These are phyloP conservation scores for Microtus ochrogaster DNA, from an alignment of 2,113 vertebrate genomes.

Conservation along the genomic window DNA sequence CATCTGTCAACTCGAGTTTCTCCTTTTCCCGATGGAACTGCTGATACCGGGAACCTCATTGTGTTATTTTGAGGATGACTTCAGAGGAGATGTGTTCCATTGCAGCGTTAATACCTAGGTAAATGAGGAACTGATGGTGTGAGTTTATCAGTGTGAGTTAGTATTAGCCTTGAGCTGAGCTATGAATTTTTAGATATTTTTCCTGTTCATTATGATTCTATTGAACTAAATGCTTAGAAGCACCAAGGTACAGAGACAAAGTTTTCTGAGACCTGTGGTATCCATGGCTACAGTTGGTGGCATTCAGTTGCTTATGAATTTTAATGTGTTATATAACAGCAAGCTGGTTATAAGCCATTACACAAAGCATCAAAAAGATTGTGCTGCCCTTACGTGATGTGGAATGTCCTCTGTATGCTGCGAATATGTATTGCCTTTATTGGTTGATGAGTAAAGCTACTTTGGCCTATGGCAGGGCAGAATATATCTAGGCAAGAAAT, in stretches of 20 bases:
- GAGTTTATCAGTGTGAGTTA: background rate
- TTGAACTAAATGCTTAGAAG: background rate
- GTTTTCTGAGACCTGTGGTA: background rate
- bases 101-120: background rate
- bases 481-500: too few relatives aligned
- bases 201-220: background rate
- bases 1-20: background rate
- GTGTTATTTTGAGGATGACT: background rate
- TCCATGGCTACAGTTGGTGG: background rate
- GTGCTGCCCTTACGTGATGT: background rate
- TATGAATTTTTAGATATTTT: background rate
- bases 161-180: background rate
- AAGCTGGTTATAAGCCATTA: background rate
- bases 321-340: background rate
- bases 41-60: background rate
- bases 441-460: too few relatives aligned
- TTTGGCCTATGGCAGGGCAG: too few relatives aligned
- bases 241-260: background rate
- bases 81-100: background rate
- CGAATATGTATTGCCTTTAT: too few relatives aligned
- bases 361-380: background rate
- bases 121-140: background rate
- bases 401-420: too few relatives aligned
- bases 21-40: background rate
- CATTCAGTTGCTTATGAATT: constrained; percentile 37